Base-by-base conservation (phyloP, 2,888 invertebrate genomes). In the Parnassius orleans region DNA sequence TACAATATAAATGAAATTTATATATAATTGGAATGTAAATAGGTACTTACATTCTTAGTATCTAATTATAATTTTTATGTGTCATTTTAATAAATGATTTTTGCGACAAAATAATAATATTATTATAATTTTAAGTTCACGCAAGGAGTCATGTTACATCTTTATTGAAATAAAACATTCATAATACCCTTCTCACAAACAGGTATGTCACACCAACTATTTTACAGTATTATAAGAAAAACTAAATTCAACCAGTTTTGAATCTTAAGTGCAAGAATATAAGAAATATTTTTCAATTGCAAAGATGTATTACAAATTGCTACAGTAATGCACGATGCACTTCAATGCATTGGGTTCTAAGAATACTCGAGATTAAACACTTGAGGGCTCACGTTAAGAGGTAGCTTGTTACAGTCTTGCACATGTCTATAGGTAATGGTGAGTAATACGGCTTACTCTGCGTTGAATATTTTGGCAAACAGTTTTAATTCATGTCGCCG, bases 321-420 rank as follows among this genome's bases (percentile, higher is more conserved):
- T 2, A 10, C 48, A 43, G 56, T 44, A 52, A 56, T 51, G 15
- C 19, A 53, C 53, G 48, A 53, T 68, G 65, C 65, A 66, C 68
- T 70, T 67, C 56, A 67, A 57, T 65, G 65, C 65, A 68, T 61
- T 60, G 65, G 57, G 66, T 66, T 66, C 65, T 64, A 67, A 66
- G 66, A 66, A 67, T 66, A 69, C 67, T 70, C 50, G 67, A 70
- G 66, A 72, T 71, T 63, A 67, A 59, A 64, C 66, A 67, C 70
- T 72, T 60, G 66, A 71, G 64, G 50, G 64, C 66, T 68, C 64
- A 65, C 55, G 63, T 60, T 62, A 66, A 44, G 66, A 65, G 66
- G 65, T 55, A 67, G 64, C 64, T 66, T 68, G 52, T 51, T 55
- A 48, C 53, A 54, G 58, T 33, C 15, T 47, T 53, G 53, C 53